phyloP scores from a whole-genome alignment of 35 echinoderm and acorn worm species.

The Holothuria glaberrima region DNA sequence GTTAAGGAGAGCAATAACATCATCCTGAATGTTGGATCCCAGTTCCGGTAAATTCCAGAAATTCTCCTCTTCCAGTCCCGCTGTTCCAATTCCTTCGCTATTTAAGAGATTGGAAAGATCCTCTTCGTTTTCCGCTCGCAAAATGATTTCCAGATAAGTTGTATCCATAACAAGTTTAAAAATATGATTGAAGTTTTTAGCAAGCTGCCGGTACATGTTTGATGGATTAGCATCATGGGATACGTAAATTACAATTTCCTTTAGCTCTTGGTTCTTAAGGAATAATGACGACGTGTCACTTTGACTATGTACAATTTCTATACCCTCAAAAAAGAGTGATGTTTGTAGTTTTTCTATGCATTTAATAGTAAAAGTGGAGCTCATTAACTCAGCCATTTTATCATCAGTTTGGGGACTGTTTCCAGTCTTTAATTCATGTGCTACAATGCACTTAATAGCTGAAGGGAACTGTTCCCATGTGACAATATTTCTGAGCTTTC shows the following conservation, averaged over 20 bases:
- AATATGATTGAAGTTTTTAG: neutral
- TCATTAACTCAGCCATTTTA: neutral
- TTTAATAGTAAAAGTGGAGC: neutral
- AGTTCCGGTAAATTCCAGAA: conserved; percentile 5
- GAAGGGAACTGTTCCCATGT: conserved; percentile 32
- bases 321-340: neutral
- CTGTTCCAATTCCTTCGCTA: conserved; percentile 43
- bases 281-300: conserved; percentile 24
- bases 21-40: conserved; percentile 11
- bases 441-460: conserved; percentile 41
- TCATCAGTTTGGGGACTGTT: neutral
- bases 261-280: neutral
- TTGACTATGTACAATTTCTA: neutral
- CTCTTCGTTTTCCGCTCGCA: conserved; percentile 17
- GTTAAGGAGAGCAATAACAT: conserved; percentile 23
- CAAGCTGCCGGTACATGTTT: neutral
- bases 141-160: neutral
- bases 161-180: conserved; percentile 31
- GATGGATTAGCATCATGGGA: neutral
- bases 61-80: conserved; percentile 23
- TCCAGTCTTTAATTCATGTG: conserved; percentile 13
- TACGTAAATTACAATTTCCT: conserved; percentile 1
- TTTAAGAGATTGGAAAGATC: conserved; percentile 47
- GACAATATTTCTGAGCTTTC: conserved; percentile 11
- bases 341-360: conserved; percentile 23